Percentiles rank a stretch among this genome's conserved stretches.
These are phyloP conservation scores for Scomber scombrus DNA, from an alignment of 2,113 vertebrate species.

Conservation along the genomic window DNA sequence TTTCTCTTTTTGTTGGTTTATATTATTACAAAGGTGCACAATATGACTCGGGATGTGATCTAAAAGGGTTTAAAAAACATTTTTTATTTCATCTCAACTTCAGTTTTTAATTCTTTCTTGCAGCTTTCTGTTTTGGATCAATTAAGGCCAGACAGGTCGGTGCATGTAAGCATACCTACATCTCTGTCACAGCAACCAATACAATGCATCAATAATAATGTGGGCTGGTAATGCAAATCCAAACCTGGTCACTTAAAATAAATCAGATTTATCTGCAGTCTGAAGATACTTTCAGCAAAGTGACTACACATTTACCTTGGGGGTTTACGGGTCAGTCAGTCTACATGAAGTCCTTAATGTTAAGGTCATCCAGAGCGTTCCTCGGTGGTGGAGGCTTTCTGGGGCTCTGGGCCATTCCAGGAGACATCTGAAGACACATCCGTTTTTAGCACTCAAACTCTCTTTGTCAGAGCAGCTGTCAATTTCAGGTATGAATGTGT, in stretches of 20 bases:
- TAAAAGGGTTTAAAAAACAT: no score
- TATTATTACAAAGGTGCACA: no score
- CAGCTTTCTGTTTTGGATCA: neutral
- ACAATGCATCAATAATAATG: no score
- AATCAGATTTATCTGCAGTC: no score
- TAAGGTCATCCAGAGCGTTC: constrained; percentile 99
- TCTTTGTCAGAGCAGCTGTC: neutral
- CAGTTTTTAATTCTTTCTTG: neutral
- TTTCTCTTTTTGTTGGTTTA: no score
- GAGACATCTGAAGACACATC: constrained; percentile 82
- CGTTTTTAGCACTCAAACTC: constrained; percentile 11
- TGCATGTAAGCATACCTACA: no score
- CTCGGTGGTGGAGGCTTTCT: constrained; percentile 96
- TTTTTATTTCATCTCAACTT: no score
- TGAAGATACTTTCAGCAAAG: neutral
- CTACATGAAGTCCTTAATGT: constrained; percentile 99
- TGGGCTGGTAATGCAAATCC: no score
- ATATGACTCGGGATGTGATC: no score
- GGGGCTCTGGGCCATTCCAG: constrained; percentile 91
- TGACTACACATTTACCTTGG: constrained; percentile 67
- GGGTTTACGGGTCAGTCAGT: constrained; percentile 67
- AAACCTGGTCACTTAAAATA: no score
- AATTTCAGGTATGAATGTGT: neutral
- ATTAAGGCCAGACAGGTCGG: no score
- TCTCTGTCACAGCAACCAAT: no score